Base-by-base conservation (phyloP, 2,888 invertebrate genomes). In the Lepeophtheirus nordmannii region DNA sequence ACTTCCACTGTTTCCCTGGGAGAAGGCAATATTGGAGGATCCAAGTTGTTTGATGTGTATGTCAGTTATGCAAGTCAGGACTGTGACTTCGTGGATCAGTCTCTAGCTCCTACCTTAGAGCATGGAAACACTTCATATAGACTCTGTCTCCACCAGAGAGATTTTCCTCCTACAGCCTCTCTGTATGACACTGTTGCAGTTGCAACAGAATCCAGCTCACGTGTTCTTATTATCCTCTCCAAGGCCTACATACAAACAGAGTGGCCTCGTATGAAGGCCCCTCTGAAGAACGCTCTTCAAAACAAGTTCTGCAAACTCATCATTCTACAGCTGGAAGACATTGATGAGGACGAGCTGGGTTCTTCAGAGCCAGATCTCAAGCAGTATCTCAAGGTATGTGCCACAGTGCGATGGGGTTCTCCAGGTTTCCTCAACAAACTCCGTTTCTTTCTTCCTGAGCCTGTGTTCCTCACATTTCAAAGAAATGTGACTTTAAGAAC, bases 1-100 rank as follows among this genome's bases (percentile, higher is more conserved):
- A 30, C 38, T 38, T 20, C 46, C 14, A 39, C 63, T 1, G 30
- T 56, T 11, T 17, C 39, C 14, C 20, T 17, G 17, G n/a, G 23
- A 14, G 56, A 20, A 23, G 22, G 7, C 20, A 58, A 65, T 23
- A 93, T 93, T 74, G 91, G 92, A 61, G 87, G 94, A 67, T 74
- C 74, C 41, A 83, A 89, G 71, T 81, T 90, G 62, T 94, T 89
- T 76, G 96, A 97, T 77, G 93, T 91, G 66, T 96, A 94, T 78
- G 85, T 97, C 71, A 88, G 89, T 72, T 96, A 96, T 78, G 89
- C 90, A 74, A 85, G 87, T 68, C 88, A 90, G 76, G 94, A 94
- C 76, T 90, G 92, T 74, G 83, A 85, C 62, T 92, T 91, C 76
- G 90, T 93, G 53, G 85, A 85, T 71, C 87, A 91, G 76, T 87